A percentile compares a stretch with the other conserved stretches of the same genome.
phyloP scores from a whole-genome alignment of 2,113 vertebrate species.

The Catharus fuscescens region DNA sequence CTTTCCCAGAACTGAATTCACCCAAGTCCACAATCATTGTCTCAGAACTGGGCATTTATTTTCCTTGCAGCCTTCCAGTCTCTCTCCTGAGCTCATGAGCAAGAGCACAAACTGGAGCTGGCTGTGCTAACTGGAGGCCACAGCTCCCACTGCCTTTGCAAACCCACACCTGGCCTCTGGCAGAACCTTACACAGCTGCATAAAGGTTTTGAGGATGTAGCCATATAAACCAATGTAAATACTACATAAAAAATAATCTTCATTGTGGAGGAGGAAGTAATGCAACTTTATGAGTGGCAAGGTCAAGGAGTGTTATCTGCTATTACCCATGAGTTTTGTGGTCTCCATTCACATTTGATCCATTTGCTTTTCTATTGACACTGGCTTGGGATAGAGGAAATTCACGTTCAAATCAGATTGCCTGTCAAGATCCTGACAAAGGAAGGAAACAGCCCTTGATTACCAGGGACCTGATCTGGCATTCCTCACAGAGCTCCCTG shows the following conservation, averaged over 20 bases:
- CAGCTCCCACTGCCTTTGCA: background rate
- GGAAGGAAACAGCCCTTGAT: slow-evolving; percentile 17
- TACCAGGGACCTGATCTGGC: background rate
- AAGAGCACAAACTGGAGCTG: background rate
- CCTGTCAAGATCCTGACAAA: slow-evolving; percentile 24
- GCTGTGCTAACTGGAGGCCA: background rate
- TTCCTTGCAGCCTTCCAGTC: background rate
- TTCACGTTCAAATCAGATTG: background rate
- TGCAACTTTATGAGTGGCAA: slow-evolving; percentile 47
- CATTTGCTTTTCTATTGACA: slow-evolving; percentile 49
- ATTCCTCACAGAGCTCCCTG: background rate
- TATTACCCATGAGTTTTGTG: slow-evolving; percentile 23
- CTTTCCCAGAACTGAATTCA: background rate
- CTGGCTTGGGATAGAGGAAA: slow-evolving; percentile 55
- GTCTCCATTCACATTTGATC: slow-evolving; percentile 22
- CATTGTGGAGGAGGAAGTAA: slow-evolving; percentile 47
- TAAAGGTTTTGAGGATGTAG: slow-evolving; percentile 39
- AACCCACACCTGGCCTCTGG: background rate
- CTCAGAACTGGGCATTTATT: background rate
- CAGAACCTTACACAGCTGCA: background rate
- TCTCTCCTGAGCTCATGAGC: background rate
- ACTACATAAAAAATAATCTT: slow-evolving; percentile 42
- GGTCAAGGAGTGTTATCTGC: slow-evolving; percentile 50
- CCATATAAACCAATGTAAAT: slow-evolving; percentile 50
- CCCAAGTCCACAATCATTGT: rapidly evolving